phyloP scores from a whole-genome alignment of 2,888 invertebrate species.

The Lingula anatina region DNA sequence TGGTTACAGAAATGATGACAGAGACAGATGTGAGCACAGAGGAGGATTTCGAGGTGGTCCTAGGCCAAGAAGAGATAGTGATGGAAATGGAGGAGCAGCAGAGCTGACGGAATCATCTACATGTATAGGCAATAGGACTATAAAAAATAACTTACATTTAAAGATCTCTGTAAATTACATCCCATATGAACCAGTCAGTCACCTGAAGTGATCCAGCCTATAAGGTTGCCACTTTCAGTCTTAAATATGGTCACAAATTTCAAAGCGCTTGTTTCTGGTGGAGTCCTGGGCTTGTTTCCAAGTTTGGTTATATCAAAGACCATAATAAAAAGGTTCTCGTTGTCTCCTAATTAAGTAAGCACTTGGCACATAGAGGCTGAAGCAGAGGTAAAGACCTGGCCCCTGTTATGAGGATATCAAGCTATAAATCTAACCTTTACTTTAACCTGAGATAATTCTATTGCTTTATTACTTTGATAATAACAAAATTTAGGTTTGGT shows the following conservation, averaged over 20 bases:
- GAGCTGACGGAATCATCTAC: slow-evolving; percentile 45
- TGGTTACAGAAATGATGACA: too few relatives aligned
- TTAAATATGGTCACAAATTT: too few relatives aligned
- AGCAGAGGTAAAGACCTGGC: too few relatives aligned
- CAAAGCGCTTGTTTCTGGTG: too few relatives aligned
- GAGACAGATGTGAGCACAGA: slow-evolving; percentile 5
- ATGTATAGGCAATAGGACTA: slow-evolving; percentile 32
- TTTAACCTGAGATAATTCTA: neutral
- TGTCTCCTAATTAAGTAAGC: too few relatives aligned
- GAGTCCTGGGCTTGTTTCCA: too few relatives aligned
- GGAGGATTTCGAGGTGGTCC: slow-evolving; percentile 9
- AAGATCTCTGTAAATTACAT: neutral
- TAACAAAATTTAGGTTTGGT: neutral
- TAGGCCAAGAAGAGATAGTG: slow-evolving; percentile 27
- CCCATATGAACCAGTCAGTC: neutral
- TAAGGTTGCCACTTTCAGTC: too few relatives aligned
- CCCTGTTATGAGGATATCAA: neutral
- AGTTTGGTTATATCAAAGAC: too few relatives aligned
- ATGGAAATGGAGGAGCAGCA: slow-evolving; percentile 15
- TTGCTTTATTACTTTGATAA: neutral
- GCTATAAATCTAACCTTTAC: neutral
- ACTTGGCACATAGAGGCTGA: too few relatives aligned
- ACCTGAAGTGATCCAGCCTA: neutral
- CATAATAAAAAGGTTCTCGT: too few relatives aligned
- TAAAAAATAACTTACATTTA: neutral